A percentile compares a stretch with the other conserved stretches of the same genome.
These are phyloP conservation scores for Meiosimyza decipiens DNA, from an alignment of 2,888 invertebrate genomes.

Conservation along the genomic window DNA sequence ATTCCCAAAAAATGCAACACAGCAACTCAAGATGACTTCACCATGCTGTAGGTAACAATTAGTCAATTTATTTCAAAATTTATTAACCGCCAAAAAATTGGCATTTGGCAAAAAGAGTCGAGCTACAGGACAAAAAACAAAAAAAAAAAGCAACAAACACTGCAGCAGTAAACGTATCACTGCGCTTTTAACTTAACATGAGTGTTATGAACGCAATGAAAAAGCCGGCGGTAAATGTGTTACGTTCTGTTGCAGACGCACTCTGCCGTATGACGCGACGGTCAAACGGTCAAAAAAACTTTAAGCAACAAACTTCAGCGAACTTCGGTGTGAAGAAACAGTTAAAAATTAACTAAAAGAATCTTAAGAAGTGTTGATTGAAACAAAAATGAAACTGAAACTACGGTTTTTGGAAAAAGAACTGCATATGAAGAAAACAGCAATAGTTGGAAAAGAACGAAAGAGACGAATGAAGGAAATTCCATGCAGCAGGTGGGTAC, in stretches of 20 bases:
- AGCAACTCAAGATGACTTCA: background rate
- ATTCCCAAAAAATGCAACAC: background rate
- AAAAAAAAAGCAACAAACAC: background rate
- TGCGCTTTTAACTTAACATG: constrained; percentile 33
- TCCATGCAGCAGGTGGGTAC: too few relatives aligned
- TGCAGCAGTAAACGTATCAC: background rate
- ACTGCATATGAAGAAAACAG: background rate
- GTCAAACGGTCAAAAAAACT: constrained; percentile 26
- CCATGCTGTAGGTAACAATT: constrained; percentile 49
- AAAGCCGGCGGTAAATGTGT: constrained; percentile 61
- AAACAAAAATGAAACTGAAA: constrained; percentile 19
- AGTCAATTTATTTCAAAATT: constrained; percentile 63
- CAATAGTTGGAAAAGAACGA: background rate
- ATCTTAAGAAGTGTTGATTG: constrained; percentile 2
- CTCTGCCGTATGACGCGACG: background rate
- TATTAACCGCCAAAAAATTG: constrained; percentile 59
- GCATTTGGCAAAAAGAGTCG: constrained; percentile 42
- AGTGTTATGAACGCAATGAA: constrained; percentile 16
- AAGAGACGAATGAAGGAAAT: background rate
- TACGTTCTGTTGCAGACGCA: background rate
- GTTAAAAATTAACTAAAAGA: constrained; percentile 16
- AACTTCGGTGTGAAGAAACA: constrained; percentile 12
- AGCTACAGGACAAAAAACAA: background rate
- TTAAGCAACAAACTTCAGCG: constrained; percentile 20
- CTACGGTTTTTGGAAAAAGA: constrained; percentile 6